These are phyloP conservation scores for Drosophila varians DNA, from an alignment of 1,140 invertebrate species.

Conservation along the genomic window DNA sequence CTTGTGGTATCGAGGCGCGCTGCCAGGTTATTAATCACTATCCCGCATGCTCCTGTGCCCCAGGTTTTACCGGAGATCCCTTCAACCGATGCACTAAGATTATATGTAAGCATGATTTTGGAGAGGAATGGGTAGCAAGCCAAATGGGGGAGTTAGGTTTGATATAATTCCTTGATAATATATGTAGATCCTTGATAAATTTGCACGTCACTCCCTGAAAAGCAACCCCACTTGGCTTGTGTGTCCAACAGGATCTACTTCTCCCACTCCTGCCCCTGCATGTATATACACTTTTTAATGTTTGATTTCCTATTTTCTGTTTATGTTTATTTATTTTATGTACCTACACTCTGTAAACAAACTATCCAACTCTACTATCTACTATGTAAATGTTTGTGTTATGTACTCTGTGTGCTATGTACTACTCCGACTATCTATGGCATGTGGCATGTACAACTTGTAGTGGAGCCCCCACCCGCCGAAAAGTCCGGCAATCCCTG, in stretches of 20 bases:
- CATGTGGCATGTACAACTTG: slow-evolving; percentile 41
- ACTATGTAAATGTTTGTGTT: slow-evolving; percentile 64
- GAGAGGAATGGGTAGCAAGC: slow-evolving; percentile 12
- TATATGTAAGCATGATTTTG: slow-evolving; percentile 85
- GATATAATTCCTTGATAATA: too few species aligned
- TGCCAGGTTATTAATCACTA: slow-evolving; percentile 94
- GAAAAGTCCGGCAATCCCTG: slow-evolving; percentile 84
- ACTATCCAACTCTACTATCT: slow-evolving; percentile 60
- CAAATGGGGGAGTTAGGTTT: slow-evolving; percentile 37
- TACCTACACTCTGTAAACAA: slow-evolving; percentile 51
- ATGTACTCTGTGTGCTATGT: slow-evolving; percentile 22
- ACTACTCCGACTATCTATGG: slow-evolving; percentile 56
- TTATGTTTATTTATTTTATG: slow-evolving; percentile 70
- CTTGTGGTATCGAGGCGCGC: slow-evolving; percentile 91
- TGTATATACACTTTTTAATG: slow-evolving; percentile 76
- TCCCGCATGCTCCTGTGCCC: slow-evolving; percentile 90
- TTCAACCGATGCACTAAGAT: slow-evolving; percentile 87
- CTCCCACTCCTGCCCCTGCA: slow-evolving; percentile 50
- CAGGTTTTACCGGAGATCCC: slow-evolving; percentile 91
- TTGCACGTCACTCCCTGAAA: slow-evolving; percentile 2
- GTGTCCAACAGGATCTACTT: slow-evolving; percentile 12
- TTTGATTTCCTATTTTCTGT: slow-evolving; percentile 52
- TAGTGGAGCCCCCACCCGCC: slow-evolving; percentile 68
- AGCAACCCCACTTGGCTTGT: slow-evolving; percentile 21
- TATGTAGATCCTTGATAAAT: too few species aligned